Evolutionary conservation across 2,888 invertebrate species (phyloP), one percentile per base, ranked within the genome.

Genomic region (Dynastes maya): DNA sequence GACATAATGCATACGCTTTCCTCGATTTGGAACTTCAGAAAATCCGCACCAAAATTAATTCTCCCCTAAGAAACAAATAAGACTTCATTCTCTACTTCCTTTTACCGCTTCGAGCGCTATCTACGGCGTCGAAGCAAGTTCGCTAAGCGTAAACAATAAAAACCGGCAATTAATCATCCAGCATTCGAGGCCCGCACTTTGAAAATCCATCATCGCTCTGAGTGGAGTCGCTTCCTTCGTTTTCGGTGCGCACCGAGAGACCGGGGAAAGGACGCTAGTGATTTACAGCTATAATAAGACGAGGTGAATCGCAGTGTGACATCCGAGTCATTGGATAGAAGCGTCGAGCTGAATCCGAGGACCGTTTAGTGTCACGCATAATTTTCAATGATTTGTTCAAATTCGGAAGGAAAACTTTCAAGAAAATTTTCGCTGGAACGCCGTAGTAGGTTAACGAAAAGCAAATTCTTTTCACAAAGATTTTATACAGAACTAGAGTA

Each of bases 201-300:
- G 32, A 49, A 68, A 68, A 68, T 49, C 67, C 67, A 68, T 68
- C 67, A 45, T 49, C 67, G 37, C 40, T 13, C 40, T n/a, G 65
- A 65, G 16, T 40, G 49, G 67, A 13, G 29, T 22, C 67, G 45
- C 27, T 68, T 68, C 67, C 49, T 27, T 27, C 49, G 16, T 29
- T 68, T 27, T 65, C 16, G 16, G 16, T 16, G 45, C 65, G 32
- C 65, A 13, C 16, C 65, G 65, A 65, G 16, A 11, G 40, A 6
- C 16, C 49, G 49, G 61, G 32, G 64, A 64, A 76, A 76, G 64
- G 65, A 64, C 61, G 64, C 11, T 49, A 64, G 53, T 76, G 76
- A 76, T 76, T 76, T 76, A 76, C 76, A 61, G 64, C 65, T 32
- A 65, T 53, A 76, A 76, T 76, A 76, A 76, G 64, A 40, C 45